A percentile compares a stretch with the other conserved stretches of the same genome.
Evolutionary conservation across 2,888 invertebrate species (phyloP).

Genomic region (Periphyllus acericola): DNA sequence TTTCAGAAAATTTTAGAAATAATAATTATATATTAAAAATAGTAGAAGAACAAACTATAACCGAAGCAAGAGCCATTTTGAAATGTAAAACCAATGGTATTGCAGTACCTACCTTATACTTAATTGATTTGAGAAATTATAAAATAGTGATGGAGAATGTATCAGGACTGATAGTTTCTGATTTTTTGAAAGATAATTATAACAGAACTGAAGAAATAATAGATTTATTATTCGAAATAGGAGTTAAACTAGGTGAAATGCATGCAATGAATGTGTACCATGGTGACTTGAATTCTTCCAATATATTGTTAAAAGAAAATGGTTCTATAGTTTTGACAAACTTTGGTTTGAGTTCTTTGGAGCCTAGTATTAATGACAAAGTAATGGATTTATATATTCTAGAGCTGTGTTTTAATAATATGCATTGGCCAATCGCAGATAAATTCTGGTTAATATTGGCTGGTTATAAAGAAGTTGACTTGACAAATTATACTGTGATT

Average conservation of each 20-base stretch:
- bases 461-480: neutral
- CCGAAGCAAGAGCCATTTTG: neutral
- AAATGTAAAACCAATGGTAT: neutral
- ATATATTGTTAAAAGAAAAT: conserved; percentile 1
- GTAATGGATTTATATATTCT: neutral
- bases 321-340: conserved; percentile 2
- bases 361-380: neutral
- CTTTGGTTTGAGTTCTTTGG: neutral
- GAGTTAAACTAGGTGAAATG: neutral
- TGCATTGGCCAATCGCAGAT: neutral
- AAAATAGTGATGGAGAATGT: neutral
- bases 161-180: neutral
- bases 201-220: neutral
- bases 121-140: neutral
- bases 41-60: neutral
- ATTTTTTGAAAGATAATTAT: neutral
- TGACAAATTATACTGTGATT: neutral
- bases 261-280: neutral
- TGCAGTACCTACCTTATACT: neutral
- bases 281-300: neutral
- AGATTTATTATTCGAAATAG: neutral
- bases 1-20: neutral
- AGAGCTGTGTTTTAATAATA: neutral
- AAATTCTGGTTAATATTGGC: neutral
- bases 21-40: neutral